Evolutionary conservation across 1,140 invertebrate genomes (phyloP).

Genomic region (Camponotus vicinus): DNA sequence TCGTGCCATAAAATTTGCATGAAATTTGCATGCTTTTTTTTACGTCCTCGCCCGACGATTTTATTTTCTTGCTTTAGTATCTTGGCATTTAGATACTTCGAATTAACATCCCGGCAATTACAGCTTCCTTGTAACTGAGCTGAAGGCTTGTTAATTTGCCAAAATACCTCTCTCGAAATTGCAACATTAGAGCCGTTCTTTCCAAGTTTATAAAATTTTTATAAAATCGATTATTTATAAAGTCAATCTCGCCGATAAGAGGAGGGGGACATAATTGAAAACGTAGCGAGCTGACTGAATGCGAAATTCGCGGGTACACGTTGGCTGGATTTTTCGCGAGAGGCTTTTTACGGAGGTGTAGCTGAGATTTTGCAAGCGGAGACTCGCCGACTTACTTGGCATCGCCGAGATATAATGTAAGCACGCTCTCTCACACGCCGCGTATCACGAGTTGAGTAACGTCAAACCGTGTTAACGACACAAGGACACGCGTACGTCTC

Average conservation of each 20-base stretch:
- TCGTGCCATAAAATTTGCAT: background rate
- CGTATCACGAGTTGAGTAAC: slow-evolving; percentile 68
- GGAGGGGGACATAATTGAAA: background rate
- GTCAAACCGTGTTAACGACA: slow-evolving; percentile 77
- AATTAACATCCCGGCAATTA: background rate
- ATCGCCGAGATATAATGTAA: slow-evolving; percentile 72
- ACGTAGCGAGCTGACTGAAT: background rate
- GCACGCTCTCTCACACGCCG: slow-evolving; percentile 67
- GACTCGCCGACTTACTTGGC: slow-evolving; percentile 67
- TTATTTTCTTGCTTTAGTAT: background rate
- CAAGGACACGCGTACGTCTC: slow-evolving; percentile 73
- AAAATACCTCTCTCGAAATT: background rate
- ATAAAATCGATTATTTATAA: too few relatives aligned
- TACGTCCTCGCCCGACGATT: background rate
- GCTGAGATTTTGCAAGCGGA: slow-evolving; percentile 70
- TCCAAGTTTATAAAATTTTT: too few relatives aligned
- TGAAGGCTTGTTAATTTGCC: background rate
- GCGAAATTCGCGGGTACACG: background rate
- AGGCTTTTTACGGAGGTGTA: slow-evolving; percentile 75
- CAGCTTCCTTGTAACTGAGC: background rate
- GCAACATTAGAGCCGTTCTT: too few relatives aligned
- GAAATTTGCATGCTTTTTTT: background rate
- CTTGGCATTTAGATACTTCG: background rate
- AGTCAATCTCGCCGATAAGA: too few relatives aligned
- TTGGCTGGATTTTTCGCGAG: slow-evolving; percentile 51